phyloP scores from a whole-genome alignment of 2,888 invertebrate species.

The Leptinotarsa peninsularis region DNA sequence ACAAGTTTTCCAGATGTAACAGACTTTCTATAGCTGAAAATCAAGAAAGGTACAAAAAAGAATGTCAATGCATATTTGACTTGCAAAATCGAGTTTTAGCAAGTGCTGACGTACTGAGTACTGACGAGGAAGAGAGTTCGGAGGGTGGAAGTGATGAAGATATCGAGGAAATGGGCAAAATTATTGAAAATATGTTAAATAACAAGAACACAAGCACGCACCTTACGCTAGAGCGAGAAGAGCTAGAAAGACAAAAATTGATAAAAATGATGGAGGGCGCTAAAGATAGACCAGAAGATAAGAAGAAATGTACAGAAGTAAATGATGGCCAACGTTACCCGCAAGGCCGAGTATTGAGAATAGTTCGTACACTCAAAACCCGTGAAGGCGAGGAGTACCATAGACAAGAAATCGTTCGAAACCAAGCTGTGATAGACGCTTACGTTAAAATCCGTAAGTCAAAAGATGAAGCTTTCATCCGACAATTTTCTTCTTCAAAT shows the following conservation, averaged over 20 bases:
- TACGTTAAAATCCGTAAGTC: slow-evolving; percentile 97
- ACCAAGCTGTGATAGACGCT: slow-evolving; percentile 95
- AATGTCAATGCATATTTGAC: slow-evolving; percentile 98
- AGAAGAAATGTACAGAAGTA: slow-evolving; percentile 69
- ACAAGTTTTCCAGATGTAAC: slow-evolving; percentile 98
- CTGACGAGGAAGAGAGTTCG: slow-evolving; percentile 94
- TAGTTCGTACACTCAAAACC: slow-evolving; percentile 91
- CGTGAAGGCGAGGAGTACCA: slow-evolving; percentile 91
- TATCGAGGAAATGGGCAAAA: slow-evolving; percentile 97
- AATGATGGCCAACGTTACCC: slow-evolving; percentile 67
- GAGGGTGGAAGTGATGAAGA: slow-evolving; percentile 96
- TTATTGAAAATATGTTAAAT: slow-evolving; percentile 96
- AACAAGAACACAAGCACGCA: slow-evolving; percentile 96
- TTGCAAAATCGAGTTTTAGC: slow-evolving; percentile 94
- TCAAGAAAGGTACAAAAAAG: slow-evolving; percentile 97
- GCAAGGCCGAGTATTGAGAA: slow-evolving; percentile 82
- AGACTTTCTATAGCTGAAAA: slow-evolving; percentile 98
- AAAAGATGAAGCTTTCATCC: slow-evolving; percentile 91
- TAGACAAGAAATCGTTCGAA: slow-evolving; percentile 91
- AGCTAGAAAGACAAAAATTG: slow-evolving; percentile 93
- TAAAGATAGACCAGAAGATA: slow-evolving; percentile 76
- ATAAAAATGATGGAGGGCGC: slow-evolving; percentile 88
- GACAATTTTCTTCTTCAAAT: slow-evolving; percentile 95
- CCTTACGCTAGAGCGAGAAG: slow-evolving; percentile 91
- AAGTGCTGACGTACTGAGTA: slow-evolving; percentile 93